Conservation (phyloP, 1,140 invertebrate species). For the Acarapis woodi region DNA sequence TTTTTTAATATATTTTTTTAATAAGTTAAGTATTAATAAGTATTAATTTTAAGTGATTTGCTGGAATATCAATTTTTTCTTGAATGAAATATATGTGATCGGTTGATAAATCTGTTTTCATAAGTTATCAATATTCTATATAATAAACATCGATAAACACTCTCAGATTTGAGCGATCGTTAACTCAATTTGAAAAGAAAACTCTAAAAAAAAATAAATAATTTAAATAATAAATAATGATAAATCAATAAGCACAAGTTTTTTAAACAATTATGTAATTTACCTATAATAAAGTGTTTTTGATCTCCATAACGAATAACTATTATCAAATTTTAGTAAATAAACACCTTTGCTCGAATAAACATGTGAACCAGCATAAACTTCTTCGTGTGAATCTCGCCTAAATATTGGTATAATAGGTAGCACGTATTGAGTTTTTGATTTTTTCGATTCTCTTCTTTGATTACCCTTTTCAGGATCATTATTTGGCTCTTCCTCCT, state of each 20-base stretch:
- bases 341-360: conserved; percentile 94
- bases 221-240: neutral
- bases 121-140: too few species aligned
- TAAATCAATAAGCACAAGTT: too few species aligned
- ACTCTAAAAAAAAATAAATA: too few species aligned
- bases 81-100: too few species aligned
- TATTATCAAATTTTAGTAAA: conserved; percentile 96
- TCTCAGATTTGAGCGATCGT: neutral
- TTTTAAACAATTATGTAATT: too few species aligned
- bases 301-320: conserved; percentile 91
- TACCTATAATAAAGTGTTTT: conserved; percentile 95
- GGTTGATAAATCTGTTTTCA: too few species aligned
- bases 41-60: too few species aligned
- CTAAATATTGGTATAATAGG: conserved; percentile 72
- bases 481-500: conserved; percentile 23
- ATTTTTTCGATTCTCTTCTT: neutral
- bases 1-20: too few species aligned
- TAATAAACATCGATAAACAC: neutral
- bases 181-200: neutral
- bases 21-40: too few species aligned
- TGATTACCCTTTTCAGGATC: conserved; percentile 11
- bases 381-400: conserved; percentile 80
- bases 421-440: conserved; percentile 23
- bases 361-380: conserved; percentile 81
- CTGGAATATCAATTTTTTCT: too few species aligned